Conservation (phyloP, 2,888 invertebrate species). For the Petrolisthes manimaculis region DNA sequence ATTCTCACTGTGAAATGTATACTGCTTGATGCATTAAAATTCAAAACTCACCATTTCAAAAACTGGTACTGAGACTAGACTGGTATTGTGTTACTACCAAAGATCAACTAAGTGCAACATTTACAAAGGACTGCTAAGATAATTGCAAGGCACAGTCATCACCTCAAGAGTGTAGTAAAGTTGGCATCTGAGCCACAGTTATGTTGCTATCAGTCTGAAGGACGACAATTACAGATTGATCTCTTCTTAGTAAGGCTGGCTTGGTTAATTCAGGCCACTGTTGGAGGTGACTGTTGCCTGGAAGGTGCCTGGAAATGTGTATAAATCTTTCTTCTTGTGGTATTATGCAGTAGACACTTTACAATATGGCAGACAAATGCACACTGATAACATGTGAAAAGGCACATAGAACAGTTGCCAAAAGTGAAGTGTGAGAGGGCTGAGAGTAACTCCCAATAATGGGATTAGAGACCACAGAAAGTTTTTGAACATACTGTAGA, state of each 20-base stretch:
- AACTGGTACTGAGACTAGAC: constrained; percentile 56
- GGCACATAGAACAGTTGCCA: constrained; percentile 56
- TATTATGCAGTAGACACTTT: constrained; percentile 29
- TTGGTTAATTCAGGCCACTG: constrained; percentile 38
- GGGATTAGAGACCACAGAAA: background rate
- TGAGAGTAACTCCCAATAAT: constrained; percentile 22
- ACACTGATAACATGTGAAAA: constrained; percentile 46
- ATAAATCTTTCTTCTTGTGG: constrained; percentile 4
- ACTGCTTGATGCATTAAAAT: background rate
- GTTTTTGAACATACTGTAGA: background rate
- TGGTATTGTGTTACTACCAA: constrained; percentile 32
- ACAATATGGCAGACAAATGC: constrained; percentile 55
- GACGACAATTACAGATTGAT: background rate
- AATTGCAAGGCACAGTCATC: constrained; percentile 58
- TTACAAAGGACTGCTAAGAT: constrained; percentile 15
- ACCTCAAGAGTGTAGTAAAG: constrained; percentile 45
- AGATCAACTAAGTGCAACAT: background rate
- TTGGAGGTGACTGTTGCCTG: constrained; percentile 47
- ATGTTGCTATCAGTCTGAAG: constrained; percentile 15
- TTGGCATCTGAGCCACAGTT: constrained; percentile 12
- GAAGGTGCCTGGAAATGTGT: constrained; percentile 28
- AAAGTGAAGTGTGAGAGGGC: constrained; percentile 35
- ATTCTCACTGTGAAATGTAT: background rate
- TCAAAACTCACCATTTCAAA: constrained; percentile 19
- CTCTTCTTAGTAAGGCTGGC: constrained; percentile 50